Evolutionary conservation across 1,140 invertebrate genomes (phyloP), one percentile per base, ranked within the genome.

Genomic region (Dinothrombium tinctorium): DNA sequence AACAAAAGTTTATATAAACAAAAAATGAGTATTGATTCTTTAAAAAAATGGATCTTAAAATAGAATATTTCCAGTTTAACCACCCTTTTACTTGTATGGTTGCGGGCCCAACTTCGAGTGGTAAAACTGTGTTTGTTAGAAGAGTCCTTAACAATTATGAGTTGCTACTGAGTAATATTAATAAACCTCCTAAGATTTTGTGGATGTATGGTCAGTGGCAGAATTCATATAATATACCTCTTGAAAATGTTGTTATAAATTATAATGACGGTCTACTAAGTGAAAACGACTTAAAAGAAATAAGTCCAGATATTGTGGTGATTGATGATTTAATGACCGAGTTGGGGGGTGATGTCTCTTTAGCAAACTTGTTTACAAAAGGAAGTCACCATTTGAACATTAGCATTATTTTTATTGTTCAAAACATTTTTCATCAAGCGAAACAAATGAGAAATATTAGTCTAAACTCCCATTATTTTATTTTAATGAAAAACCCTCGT

Each of bases 301-400:
- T 8, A 6, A 37, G 8, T 3, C 23, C 35, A 20, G 40, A 41
- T 22, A 8, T 54, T 9, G 32, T 54, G 11, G 48, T 54, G 36
- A 55, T 59, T 33, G 56, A 59, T 51, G 56, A 60, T 50, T 39
- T 59, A 4, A 60, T 60, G 53, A 50, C 52, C 31, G 54, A 61
- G 49, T 8, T 41, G 8, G 28, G 17, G 4, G 51, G 50, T 28
- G 51, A 56, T 48, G 47, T 46, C 19, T 40, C 46, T 1, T 41
- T 59, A 33, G 51, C 54, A 2, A 54, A 59, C 49, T 50, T 61
- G 17, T 59, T 58, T 45, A 59, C 56, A 8, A 56, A 59, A 52
- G 52, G 51, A 1, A 53, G 49, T 47, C 53, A 60, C 50, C 51
- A 56, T 44, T 41, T 51, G 43, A 60, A 60, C 43, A 40, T 59